Conservation (phyloP, 2,888 invertebrate species). For the Acanthococcus lagerstroemiae region DNA sequence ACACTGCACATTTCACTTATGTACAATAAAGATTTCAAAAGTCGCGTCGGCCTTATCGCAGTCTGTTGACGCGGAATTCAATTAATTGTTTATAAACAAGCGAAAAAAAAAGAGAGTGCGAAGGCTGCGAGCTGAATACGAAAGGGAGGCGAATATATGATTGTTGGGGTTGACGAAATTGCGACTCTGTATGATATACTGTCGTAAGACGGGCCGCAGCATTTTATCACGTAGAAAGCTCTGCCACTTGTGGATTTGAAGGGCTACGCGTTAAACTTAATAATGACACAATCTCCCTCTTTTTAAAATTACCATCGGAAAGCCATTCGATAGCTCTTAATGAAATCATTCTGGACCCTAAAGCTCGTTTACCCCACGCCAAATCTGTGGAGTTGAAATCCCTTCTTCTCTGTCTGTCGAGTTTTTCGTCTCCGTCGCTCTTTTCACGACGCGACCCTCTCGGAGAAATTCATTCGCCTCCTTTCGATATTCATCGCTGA, state of each 20-base stretch:
- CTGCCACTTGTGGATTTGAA: slow-evolving; percentile 30
- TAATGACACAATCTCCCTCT: slow-evolving; percentile 31
- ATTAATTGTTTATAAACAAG: too few relatives aligned
- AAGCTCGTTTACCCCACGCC: slow-evolving; percentile 7
- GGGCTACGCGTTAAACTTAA: slow-evolving; percentile 27
- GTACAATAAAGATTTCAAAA: too few relatives aligned
- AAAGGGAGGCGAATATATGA: slow-evolving; percentile 13
- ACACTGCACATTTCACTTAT: too few relatives aligned
- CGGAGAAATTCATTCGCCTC: not conserved
- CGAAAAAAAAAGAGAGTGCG: too few relatives aligned
- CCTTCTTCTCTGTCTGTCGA: not conserved
- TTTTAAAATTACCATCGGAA: slow-evolving; percentile 36
- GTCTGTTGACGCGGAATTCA: too few relatives aligned
- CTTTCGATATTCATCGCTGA: not conserved
- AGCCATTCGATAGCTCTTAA: slow-evolving; percentile 36
- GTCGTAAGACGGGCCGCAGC: slow-evolving; percentile 17
- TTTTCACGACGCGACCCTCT: not conserved
- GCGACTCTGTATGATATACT: slow-evolving; percentile 16
- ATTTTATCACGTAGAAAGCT: slow-evolving; percentile 28
- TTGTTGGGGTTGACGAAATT: slow-evolving; percentile 4
- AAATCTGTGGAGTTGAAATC: not conserved
- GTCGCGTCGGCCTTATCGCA: too few relatives aligned
- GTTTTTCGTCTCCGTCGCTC: too few relatives aligned
- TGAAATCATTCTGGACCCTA: slow-evolving; percentile 35
- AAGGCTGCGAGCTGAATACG: too few relatives aligned